These are phyloP conservation scores for Callipepla squamata DNA, from an alignment of 2,113 vertebrate genomes.

Conservation along the genomic window DNA sequence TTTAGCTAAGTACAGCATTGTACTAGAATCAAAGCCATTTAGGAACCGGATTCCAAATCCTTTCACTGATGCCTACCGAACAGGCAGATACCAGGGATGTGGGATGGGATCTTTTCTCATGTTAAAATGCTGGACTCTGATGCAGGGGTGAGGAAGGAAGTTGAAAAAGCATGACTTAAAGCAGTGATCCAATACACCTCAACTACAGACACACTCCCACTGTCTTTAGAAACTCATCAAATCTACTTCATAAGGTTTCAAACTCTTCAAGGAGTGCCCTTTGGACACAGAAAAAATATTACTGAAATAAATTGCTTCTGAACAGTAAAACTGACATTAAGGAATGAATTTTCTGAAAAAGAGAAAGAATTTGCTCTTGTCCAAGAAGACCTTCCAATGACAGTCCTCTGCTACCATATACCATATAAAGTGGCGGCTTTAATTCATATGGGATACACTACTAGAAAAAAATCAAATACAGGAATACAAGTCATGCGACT, in stretches of 20 bases:
- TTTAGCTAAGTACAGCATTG: background rate
- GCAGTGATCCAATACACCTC: background rate
- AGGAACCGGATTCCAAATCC: background rate
- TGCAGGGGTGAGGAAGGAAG: background rate
- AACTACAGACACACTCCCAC: background rate
- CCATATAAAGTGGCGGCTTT: background rate
- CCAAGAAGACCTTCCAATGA: background rate
- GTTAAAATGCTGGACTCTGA: background rate
- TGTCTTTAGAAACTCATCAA: background rate
- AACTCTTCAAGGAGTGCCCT: background rate
- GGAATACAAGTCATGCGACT: background rate
- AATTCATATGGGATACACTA: background rate
- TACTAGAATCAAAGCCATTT: conserved; percentile 25
- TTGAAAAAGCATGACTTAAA: background rate
- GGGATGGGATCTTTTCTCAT: background rate
- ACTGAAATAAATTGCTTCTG: background rate
- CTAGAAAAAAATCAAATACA: background rate
- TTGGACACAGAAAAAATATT: background rate
- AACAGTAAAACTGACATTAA: background rate
- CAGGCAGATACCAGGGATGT: background rate
- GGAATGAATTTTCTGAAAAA: background rate
- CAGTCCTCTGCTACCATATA: background rate
- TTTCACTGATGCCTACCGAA: rapidly evolving
- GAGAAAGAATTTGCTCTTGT: background rate
- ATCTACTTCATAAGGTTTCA: background rate